Conservation (phyloP, 1,140 invertebrate species). For the Bombus affinis region DNA sequence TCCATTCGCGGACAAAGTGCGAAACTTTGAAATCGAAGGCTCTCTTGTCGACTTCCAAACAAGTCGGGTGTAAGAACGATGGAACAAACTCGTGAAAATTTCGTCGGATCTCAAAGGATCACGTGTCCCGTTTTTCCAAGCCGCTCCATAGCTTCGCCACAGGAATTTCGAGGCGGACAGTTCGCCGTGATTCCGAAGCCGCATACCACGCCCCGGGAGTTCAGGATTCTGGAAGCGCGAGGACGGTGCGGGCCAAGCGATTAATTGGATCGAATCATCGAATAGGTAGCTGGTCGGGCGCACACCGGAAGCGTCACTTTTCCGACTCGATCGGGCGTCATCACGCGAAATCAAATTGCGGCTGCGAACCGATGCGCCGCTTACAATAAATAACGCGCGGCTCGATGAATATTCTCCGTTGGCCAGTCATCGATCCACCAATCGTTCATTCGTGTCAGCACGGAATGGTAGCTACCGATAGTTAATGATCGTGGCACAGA, state of each 20-base stretch:
- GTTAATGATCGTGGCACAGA: slow-evolving; percentile 32
- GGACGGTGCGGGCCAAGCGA: not conserved
- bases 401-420: slow-evolving; percentile 22
- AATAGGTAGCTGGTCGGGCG: not conserved
- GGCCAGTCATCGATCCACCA: not conserved
- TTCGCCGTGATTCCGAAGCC: not conserved
- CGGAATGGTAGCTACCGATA: not conserved
- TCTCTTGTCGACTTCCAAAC: too few species aligned
- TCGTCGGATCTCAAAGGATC: not conserved
- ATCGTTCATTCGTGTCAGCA: not conserved
- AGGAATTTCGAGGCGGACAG: not conserved
- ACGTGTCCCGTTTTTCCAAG: not conserved
- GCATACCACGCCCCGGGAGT: not conserved
- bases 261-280: slow-evolving; percentile 49
- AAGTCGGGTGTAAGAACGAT: too few species aligned
- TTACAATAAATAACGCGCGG: slow-evolving; percentile 34
- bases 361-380: slow-evolving; percentile 16
- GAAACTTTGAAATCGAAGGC: not conserved
- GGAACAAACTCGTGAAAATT: not conserved
- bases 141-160: not conserved
- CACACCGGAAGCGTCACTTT: slow-evolving; percentile 8
- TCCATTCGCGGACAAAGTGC: not conserved
- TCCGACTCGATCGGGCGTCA: slow-evolving; percentile 22
- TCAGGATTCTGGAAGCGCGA: not conserved
- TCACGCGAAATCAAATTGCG: slow-evolving; percentile 35